Base-by-base conservation (phyloP, 2,797 vertebrate genomes). In the Petrocephalus sullivani region DNA sequence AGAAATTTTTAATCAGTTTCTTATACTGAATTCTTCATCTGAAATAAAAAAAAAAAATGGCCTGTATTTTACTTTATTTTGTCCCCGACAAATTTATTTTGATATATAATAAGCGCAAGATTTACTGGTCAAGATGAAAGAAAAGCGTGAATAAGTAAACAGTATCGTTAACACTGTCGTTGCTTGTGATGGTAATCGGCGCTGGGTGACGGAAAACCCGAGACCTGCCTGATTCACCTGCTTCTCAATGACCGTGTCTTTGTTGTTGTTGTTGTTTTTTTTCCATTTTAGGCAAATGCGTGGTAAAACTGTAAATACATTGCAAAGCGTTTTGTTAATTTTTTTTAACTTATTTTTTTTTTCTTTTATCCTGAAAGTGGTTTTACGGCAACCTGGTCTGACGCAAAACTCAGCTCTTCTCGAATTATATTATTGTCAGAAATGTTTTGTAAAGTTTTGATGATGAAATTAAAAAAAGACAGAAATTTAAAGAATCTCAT, bases 401-500 rank as follows among this genome's bases (percentile, higher is more conserved):
- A 49, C 93, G 94, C 94, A 95, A 95, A 95, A 95, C 83, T 93
- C 93, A 95, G 95, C 95, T 96, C 94, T 95, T 95, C 94, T 96
- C 95, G 95, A 95, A 96, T 95, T 46, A 96, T 96, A 96, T 96
- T 95, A 96, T 96, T 96, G 96, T 96, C 95, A 95, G 95, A 92
- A 95, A 96, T 95, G 95, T 96, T 96, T 96, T 96, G 95, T 96
- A 96, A 96, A 94, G 95, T 96, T 96, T 96, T 96, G 95, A 96
- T 95, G 96, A 96, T 94, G 95, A 96, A 95, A 96, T 95, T 58
- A 87, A 94, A 91, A 96, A 95, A 96, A 96, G 33, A 75, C 33
- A 96, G 93, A 93, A 92, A 94, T 96, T 95, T 95, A 94, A 96
- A 94, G 95, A 81, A 95, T 95, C 93, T 93, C 88, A 93, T 88